Percentiles rank a stretch among this genome's conserved stretches.
Conservation (phyloP, 2,113 vertebrate species). For the Naja naja region DNA sequence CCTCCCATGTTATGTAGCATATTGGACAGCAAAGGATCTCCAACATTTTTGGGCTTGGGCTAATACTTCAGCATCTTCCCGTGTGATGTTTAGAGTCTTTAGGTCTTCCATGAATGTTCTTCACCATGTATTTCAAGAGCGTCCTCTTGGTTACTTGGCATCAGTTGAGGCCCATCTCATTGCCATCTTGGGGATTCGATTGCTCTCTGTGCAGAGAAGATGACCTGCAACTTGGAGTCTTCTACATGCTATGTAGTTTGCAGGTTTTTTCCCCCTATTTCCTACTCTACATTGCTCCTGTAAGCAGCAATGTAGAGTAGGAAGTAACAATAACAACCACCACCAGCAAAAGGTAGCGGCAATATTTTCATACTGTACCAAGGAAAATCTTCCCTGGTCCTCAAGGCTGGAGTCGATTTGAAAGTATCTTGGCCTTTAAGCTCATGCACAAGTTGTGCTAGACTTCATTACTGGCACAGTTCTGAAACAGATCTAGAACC, state of each 20-base stretch:
- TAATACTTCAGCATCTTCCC: no score
- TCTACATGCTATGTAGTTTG: background rate
- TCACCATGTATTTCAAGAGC: no score
- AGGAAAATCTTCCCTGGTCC: background rate
- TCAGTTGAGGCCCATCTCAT: background rate
- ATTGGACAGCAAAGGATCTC: no score
- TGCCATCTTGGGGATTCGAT: background rate
- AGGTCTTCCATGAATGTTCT: no score
- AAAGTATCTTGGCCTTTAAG: background rate
- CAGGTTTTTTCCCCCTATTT: background rate
- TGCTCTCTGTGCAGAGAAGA: background rate
- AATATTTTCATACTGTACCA: background rate
- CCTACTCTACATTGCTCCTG: background rate
- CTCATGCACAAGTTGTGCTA: background rate
- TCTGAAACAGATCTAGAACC: background rate
- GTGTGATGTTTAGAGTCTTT: no score
- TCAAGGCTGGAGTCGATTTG: background rate
- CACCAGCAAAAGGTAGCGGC: background rate
- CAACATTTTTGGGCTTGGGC: no score
- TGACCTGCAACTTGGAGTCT: background rate
- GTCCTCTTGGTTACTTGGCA: background rate
- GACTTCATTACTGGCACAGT: background rate
- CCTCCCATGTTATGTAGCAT: no score
- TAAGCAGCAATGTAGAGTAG: background rate
- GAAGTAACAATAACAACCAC: background rate